Conservation (phyloP, 64 coral and sea anemone genomes). For the Actinia tenebrosa region DNA sequence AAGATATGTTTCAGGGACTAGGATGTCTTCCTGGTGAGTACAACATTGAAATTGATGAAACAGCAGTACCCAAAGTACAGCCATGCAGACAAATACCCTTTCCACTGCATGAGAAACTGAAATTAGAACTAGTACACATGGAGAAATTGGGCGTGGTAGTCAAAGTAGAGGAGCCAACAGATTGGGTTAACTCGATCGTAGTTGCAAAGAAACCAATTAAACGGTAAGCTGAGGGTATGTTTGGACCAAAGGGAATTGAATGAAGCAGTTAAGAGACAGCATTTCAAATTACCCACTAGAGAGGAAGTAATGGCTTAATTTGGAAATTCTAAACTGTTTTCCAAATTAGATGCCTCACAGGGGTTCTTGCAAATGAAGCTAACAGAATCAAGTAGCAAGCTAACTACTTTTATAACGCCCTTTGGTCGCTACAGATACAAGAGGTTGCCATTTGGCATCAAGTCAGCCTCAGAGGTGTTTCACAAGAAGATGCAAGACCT, state of each 20-base stretch:
- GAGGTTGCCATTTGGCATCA: slow-evolving; percentile 25
- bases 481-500: slow-evolving; percentile 30
- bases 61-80: too few species aligned
- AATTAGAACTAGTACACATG: background rate
- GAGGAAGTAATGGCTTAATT: slow-evolving; percentile 33
- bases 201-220: slow-evolving; percentile 25
- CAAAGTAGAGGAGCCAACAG: slow-evolving; percentile 42
- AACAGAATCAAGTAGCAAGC: slow-evolving; percentile 37
- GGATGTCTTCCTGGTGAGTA: background rate
- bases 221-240: slow-evolving; percentile 35
- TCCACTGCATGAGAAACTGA: background rate
- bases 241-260: slow-evolving; percentile 41
- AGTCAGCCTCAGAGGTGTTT: slow-evolving; percentile 16
- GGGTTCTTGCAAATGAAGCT: slow-evolving; percentile 48
- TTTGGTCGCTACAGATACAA: slow-evolving; percentile 31
- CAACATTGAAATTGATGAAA: too few species aligned
- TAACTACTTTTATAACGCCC: slow-evolving; percentile 43
- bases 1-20: background rate
- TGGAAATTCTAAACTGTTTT: slow-evolving; percentile 38
- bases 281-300: slow-evolving; percentile 32
- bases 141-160: background rate
- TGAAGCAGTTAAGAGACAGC: slow-evolving; percentile 37
- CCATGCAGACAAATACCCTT: background rate
- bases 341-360: slow-evolving; percentile 38
- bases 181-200: slow-evolving; percentile 38